phyloP scores from a whole-genome alignment of 2,888 invertebrate species.

The Callosobruchus maculatus region DNA sequence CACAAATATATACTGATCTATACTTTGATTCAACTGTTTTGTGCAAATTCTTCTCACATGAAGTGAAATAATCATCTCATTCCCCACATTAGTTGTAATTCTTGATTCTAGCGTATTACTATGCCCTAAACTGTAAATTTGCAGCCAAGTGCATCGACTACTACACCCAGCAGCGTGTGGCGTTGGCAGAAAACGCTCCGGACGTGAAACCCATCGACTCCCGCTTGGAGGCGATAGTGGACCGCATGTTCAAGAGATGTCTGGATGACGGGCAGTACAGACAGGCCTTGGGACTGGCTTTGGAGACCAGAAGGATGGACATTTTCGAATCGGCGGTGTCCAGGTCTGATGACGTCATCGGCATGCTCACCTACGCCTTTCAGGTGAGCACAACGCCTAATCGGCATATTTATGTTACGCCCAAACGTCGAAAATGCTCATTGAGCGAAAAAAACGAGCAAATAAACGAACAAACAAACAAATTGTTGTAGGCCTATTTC shows the following conservation, averaged over 20 bases:
- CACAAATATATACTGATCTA: too few relatives aligned
- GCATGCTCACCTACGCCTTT: constrained; percentile 92
- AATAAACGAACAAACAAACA: too few relatives aligned
- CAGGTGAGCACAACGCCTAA: constrained; percentile 57
- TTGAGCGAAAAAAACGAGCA: too few relatives aligned
- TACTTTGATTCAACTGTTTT: too few relatives aligned
- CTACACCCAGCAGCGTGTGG: constrained; percentile 84
- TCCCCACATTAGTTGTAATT: too few relatives aligned
- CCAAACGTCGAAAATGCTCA: too few relatives aligned
- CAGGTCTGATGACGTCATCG: constrained; percentile 84
- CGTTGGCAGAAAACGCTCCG: constrained; percentile 65
- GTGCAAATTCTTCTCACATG: too few relatives aligned
- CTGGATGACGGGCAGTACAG: constrained; percentile 91
- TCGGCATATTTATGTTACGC: too few relatives aligned
- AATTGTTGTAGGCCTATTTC: too few relatives aligned
- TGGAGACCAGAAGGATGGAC: constrained; percentile 96
- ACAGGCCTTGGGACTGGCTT: constrained; percentile 92
- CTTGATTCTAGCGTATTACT: too few relatives aligned
- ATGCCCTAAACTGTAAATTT: constrained; percentile 27
- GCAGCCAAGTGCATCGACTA: constrained; percentile 94
- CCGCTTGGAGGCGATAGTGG: constrained; percentile 87
- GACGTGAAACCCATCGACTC: constrained; percentile 70
- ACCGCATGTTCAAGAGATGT: constrained; percentile 96
- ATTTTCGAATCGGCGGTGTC: constrained; percentile 90
- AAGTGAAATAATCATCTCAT: too few relatives aligned